Percentiles rank a stretch among this genome's conserved stretches.
These are phyloP conservation scores for Agrilus planipennis DNA, from an alignment of 1,140 invertebrate species.

Conservation along the genomic window DNA sequence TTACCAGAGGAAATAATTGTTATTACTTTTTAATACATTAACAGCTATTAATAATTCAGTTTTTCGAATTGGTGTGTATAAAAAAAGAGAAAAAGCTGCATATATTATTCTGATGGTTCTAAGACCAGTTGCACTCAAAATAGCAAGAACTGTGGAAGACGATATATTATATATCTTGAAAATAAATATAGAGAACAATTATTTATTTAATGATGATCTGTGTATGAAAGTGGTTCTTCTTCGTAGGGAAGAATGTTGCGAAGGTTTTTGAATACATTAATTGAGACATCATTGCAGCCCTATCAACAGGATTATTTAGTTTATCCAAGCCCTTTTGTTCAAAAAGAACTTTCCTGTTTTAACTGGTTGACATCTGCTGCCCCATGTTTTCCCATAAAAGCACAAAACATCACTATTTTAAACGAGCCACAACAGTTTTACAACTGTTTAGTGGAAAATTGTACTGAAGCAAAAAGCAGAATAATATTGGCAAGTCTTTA, in stretches of 20 bases:
- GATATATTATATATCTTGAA: no score
- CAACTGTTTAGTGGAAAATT: slow-evolving; percentile 55
- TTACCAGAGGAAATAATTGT: no score
- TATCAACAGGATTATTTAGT: slow-evolving; percentile 10
- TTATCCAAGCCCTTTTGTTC: slow-evolving; percentile 24
- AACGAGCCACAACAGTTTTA: slow-evolving; percentile 67
- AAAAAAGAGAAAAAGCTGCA: no score
- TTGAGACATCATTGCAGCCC: slow-evolving; percentile 19
- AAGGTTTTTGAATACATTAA: slow-evolving; percentile 23
- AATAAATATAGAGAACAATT: no score
- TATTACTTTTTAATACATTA: no score
- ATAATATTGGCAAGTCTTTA: slow-evolving; percentile 89
- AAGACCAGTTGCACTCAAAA: no score
- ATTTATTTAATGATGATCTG: no score
- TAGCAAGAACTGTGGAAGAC: no score
- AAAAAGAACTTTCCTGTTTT: slow-evolving; percentile 28
- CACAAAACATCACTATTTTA: slow-evolving; percentile 59
- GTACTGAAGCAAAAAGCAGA: slow-evolving; percentile 55
- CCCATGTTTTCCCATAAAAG: slow-evolving; percentile 59
- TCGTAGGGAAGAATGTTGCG: slow-evolving; percentile 20
- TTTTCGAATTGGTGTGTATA: no score
- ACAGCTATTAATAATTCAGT: no score
- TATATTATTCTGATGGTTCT: no score
- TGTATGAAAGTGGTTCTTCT: no score
- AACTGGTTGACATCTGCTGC: slow-evolving; percentile 54